Conservation (phyloP, 2,113 vertebrate species). For the Hyaena hyaena region DNA sequence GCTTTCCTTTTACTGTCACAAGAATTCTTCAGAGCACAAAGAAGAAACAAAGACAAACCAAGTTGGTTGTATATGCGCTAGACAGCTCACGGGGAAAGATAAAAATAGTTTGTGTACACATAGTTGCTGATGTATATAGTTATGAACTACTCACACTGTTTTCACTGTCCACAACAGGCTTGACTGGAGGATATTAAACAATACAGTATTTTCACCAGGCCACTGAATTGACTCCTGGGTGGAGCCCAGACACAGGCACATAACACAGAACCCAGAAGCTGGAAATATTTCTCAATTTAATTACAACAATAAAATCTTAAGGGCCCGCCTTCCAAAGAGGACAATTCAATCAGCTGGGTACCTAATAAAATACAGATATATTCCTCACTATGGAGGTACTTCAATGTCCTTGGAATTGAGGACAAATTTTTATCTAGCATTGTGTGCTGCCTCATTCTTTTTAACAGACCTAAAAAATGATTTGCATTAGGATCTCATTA, state of each 20-base stretch:
- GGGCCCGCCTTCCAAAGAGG: constrained; percentile 30
- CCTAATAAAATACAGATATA: constrained; percentile 21
- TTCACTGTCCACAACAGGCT: neutral
- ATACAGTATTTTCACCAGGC: neutral
- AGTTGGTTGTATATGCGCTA: neutral
- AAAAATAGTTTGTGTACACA: neutral
- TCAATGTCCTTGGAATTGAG: constrained; percentile 39
- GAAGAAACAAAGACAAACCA: constrained; percentile 28
- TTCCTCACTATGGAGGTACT: neutral
- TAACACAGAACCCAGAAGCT: neutral
- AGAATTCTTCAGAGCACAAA: neutral
- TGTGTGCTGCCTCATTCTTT: constrained; percentile 64
- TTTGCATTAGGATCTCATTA: constrained; percentile 83
- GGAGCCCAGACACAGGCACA: neutral
- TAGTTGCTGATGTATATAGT: neutral
- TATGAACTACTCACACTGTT: neutral
- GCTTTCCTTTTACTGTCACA: neutral
- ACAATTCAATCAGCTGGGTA: constrained; percentile 16
- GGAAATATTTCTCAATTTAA: constrained; percentile 59
- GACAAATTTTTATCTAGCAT: constrained; percentile 73
- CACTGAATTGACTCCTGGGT: neutral
- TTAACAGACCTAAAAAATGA: constrained; percentile 71
- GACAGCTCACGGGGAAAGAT: constrained; percentile 24
- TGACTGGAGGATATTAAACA: constrained; percentile 13
- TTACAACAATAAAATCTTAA: constrained; percentile 53